Evolutionary conservation across 2,797 vertebrate species (phyloP).

Genomic region (Notolabrus celidotus): DNA sequence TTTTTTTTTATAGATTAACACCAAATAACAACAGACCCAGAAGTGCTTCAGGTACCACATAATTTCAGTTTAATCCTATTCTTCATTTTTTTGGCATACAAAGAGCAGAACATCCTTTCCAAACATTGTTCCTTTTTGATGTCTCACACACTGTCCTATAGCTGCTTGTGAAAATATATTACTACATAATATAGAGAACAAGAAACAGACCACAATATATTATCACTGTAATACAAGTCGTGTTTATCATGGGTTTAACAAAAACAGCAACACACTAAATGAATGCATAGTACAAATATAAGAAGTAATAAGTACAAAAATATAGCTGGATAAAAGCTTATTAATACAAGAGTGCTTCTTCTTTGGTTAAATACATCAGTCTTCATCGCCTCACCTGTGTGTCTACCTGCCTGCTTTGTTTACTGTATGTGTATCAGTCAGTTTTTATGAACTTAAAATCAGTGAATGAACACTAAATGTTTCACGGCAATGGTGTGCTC

Average conservation of each 20-base stretch:
- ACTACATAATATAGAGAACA: slow-evolving; percentile 85
- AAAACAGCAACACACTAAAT: slow-evolving; percentile 66
- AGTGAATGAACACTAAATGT: slow-evolving; percentile 21
- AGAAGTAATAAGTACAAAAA: slow-evolving; percentile 82
- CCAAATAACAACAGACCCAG: slow-evolving; percentile 6
- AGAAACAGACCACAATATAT: slow-evolving; percentile 85
- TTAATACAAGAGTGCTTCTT: slow-evolving; percentile 81
- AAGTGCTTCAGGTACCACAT: slow-evolving; percentile 71
- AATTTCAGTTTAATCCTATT: slow-evolving; percentile 80
- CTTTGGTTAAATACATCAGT: slow-evolving; percentile 79
- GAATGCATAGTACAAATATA: slow-evolving; percentile 76
- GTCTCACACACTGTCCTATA: slow-evolving; percentile 76
- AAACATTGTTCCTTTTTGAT: slow-evolving; percentile 72
- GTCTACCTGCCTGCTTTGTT: slow-evolving; percentile 1
- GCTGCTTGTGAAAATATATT: slow-evolving; percentile 90
- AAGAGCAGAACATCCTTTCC: slow-evolving; percentile 79
- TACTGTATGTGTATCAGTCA: slow-evolving; percentile 1
- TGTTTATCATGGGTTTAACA: slow-evolving; percentile 72
- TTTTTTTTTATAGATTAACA: no score
- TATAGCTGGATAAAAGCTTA: slow-evolving; percentile 80
- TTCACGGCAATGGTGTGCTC: slow-evolving; percentile 12
- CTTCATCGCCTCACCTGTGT: slow-evolving; percentile 22
- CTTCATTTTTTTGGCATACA: slow-evolving; percentile 80
- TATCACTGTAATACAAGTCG: slow-evolving; percentile 81
- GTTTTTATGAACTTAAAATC: no score